Conservation (phyloP, 1,140 invertebrate species). For the Atta cephalotes region DNA sequence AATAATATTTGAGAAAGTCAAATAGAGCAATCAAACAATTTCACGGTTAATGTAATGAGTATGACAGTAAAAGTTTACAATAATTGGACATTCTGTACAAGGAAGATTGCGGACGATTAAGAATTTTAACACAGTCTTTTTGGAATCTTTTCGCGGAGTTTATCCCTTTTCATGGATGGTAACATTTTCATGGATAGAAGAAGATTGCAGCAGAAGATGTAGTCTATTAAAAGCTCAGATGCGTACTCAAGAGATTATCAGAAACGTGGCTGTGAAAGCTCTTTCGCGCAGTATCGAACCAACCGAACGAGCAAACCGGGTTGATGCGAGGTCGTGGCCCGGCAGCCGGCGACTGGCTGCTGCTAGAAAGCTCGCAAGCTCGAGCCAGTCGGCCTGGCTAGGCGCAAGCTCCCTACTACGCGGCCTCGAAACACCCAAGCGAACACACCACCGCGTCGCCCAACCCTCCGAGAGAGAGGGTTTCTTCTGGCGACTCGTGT, state of each 20-base stretch:
- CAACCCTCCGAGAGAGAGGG: conserved; percentile 63
- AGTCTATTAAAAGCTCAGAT: conserved; percentile 12
- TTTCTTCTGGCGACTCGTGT: conserved; percentile 69
- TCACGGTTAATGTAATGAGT: not conserved
- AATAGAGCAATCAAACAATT: not conserved
- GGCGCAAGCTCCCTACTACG: conserved; percentile 78
- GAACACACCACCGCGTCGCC: conserved; percentile 44
- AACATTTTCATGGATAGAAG: not conserved
- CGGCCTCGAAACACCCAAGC: conserved; percentile 69
- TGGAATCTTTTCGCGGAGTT: not conserved
- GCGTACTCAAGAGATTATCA: not conserved
- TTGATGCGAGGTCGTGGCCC: conserved; percentile 78
- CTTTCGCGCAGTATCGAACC: conserved; percentile 24
- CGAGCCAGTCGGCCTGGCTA: conserved; percentile 75
- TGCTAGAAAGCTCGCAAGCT: conserved; percentile 79
- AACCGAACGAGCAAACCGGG: conserved; percentile 46
- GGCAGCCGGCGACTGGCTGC: conserved; percentile 81
- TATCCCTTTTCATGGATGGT: not conserved
- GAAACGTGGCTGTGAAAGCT: conserved; percentile 54
- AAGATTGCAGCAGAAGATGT: not conserved
- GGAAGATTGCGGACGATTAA: conserved; percentile 19
- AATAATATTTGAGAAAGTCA: not conserved
- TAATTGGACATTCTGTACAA: not conserved
- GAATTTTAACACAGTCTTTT: not conserved
- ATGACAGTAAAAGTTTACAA: not conserved